Conservation (phyloP, 2,797 vertebrate genomes). For the Gymnoscopelus braueri region DNA sequence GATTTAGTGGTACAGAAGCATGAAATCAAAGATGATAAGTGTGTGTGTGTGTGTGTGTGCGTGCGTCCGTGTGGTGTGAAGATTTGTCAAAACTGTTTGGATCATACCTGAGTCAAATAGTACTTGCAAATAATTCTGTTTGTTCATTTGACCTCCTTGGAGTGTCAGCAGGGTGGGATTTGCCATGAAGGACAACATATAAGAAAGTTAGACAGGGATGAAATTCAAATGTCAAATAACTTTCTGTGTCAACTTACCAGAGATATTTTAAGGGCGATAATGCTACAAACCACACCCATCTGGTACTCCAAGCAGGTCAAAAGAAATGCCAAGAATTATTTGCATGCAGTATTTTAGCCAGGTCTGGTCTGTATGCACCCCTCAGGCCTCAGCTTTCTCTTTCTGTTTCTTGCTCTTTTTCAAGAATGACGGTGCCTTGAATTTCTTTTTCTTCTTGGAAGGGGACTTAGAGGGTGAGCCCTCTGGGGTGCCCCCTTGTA, state of each 20-base stretch:
- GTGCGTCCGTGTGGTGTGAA: conserved; percentile 30
- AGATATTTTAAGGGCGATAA: conserved; percentile 42
- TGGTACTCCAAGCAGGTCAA: conserved; percentile 1
- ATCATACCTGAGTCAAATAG: conserved; percentile 63
- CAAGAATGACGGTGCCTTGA: conserved; percentile 96
- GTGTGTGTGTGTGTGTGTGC: conserved; percentile 7
- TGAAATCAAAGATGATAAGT: conserved; percentile 51
- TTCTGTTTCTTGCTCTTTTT: conserved; percentile 97
- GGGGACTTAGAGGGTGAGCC: conserved; percentile 96
- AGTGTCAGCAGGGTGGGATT: not conserved
- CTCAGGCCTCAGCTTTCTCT: conserved; percentile 93
- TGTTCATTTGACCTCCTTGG: conserved; percentile 48
- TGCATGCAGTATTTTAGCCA: conserved; percentile 66
- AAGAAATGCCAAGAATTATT: conserved; percentile 24
- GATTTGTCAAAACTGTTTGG: conserved; percentile 34
- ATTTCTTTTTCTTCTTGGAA: conserved; percentile 99
- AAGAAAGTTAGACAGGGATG: conserved; percentile 34
- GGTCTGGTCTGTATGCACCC: conserved; percentile 32
- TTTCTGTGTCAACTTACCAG: conserved; percentile 40
- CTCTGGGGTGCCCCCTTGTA: conserved; percentile 82
- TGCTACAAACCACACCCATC: conserved; percentile 43
- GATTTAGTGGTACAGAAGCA: conserved; percentile 44
- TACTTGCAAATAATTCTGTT: conserved; percentile 54
- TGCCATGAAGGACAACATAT: conserved; percentile 40
- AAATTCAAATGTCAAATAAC: conserved; percentile 22